Conservation (phyloP, 2,113 vertebrate genomes). For the Entomyzon cyanotis region DNA sequence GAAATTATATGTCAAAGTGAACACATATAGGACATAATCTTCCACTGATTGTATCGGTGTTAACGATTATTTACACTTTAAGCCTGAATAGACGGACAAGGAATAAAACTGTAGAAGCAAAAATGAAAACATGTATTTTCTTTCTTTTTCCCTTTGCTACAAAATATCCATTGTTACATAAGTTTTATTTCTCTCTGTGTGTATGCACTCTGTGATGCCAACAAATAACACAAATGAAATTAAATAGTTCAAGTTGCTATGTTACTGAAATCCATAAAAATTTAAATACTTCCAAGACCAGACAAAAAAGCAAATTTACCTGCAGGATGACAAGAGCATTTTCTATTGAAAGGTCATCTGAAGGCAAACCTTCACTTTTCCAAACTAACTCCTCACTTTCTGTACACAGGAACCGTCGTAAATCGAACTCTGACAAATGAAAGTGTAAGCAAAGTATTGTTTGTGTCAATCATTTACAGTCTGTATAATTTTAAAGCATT, state of each 20-base stretch:
- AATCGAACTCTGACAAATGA: constrained; percentile 84
- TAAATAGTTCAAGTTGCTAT: neutral
- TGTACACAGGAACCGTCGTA: constrained; percentile 90
- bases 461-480: neutral
- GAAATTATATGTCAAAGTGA: neutral
- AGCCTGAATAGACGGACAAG: neutral
- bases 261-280: neutral
- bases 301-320: constrained; percentile 68
- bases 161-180: neutral
- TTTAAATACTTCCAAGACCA: neutral
- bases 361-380: constrained; percentile 97
- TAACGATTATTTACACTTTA: neutral
- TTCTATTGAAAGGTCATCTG: constrained; percentile 97
- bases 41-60: neutral
- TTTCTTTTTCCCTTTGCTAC: neutral
- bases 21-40: neutral
- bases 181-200: neutral
- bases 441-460: neutral
- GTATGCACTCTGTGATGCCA: neutral
- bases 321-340: constrained; percentile 97
- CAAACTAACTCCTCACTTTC: constrained; percentile 97
- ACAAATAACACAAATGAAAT: neutral
- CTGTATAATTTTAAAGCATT: neutral
- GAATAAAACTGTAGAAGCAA: neutral
- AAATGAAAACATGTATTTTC: neutral